These are phyloP conservation scores for Drosophila anomelani DNA, from an alignment of 2,888 invertebrate genomes.

Conservation along the genomic window DNA sequence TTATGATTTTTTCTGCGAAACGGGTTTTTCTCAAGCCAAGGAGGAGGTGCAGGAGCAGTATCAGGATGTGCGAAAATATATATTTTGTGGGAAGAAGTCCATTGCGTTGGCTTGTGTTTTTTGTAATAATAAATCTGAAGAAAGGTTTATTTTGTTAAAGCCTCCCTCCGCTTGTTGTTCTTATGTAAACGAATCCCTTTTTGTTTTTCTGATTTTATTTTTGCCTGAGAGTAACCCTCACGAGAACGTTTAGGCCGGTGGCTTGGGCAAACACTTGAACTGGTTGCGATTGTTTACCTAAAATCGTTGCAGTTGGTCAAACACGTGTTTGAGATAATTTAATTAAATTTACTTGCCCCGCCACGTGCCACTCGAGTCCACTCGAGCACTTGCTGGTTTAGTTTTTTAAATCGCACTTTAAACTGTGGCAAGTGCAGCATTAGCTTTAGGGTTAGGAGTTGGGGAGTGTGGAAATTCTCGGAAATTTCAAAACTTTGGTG, in stretches of 20 bases:
- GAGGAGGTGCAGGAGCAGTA: too few relatives aligned
- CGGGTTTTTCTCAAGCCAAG: constrained; percentile 42
- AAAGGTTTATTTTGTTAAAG: constrained; percentile 9
- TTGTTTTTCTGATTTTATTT: not conserved
- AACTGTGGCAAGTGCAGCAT: constrained; percentile 63
- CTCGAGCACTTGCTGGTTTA: constrained; percentile 55
- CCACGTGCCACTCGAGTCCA: constrained; percentile 60
- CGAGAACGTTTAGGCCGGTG: constrained; percentile 66
- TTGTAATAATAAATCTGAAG: constrained; percentile 41
- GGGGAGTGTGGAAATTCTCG: constrained; percentile 9
- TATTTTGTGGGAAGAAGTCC: constrained; percentile 42
- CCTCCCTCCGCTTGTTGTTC: constrained; percentile 7
- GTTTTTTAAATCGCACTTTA: constrained; percentile 38
- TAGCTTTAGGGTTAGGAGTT: constrained; percentile 2
- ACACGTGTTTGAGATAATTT: constrained; percentile 83
- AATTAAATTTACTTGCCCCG: constrained; percentile 81
- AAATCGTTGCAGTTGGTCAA: constrained; percentile 82
- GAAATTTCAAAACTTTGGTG: constrained; percentile 61
- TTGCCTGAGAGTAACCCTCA: constrained; percentile 45
- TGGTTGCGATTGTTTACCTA: constrained; percentile 69
- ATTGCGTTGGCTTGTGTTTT: constrained; percentile 8
- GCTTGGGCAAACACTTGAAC: constrained; percentile 76
- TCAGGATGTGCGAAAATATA: constrained; percentile 59
- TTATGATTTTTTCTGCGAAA: constrained; percentile 58
- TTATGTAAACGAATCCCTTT: constrained; percentile 63